Percentiles rank a stretch among this genome's conserved stretches.
phyloP scores from a whole-genome alignment of 2,888 invertebrate genomes.

The Dasysyrphus tricinctus region DNA sequence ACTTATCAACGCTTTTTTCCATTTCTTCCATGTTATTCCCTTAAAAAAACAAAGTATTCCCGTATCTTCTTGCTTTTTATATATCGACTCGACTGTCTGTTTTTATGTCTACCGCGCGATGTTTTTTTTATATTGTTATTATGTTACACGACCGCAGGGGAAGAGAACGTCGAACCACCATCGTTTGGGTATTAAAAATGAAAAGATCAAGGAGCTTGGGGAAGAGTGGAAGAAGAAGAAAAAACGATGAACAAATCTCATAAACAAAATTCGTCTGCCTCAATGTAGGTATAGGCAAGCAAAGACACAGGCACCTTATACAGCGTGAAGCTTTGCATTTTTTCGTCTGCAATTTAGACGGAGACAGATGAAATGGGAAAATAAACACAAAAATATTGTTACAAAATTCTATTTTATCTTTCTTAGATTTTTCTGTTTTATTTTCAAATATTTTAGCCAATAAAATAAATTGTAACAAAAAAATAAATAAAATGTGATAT shows the following conservation, averaged over 20 bases:
- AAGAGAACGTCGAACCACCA: constrained; percentile 14
- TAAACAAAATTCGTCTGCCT: constrained; percentile 59
- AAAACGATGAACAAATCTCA: constrained; percentile 20
- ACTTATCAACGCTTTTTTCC: constrained; percentile 35
- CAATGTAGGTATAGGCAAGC: not conserved
- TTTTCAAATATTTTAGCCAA: constrained; percentile 43
- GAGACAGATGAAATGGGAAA: constrained; percentile 21
- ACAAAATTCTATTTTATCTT: constrained; percentile 64
- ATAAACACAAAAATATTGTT: constrained; percentile 44
- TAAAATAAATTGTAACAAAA: constrained; percentile 44
- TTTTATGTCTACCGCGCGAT: constrained; percentile 57
- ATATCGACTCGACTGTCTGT: constrained; percentile 36
- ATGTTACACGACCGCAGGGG: constrained; percentile 51
- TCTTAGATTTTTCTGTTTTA: constrained; percentile 49
- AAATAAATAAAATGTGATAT: constrained; percentile 63
- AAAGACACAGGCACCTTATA: not conserved
- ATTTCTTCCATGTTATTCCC: constrained; percentile 24
- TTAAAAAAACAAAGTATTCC: constrained; percentile 13
- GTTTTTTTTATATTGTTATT: constrained; percentile 40
- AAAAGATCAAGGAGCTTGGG: constrained; percentile 55
- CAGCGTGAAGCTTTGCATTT: constrained; percentile 3
- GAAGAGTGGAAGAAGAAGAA: constrained; percentile 12
- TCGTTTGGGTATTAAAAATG: constrained; percentile 30
- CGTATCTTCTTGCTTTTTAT: constrained; percentile 3
- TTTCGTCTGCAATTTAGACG: constrained; percentile 38